Evolutionary conservation across 2,797 vertebrate species (phyloP).

Genomic region (Lemur catta): DNA sequence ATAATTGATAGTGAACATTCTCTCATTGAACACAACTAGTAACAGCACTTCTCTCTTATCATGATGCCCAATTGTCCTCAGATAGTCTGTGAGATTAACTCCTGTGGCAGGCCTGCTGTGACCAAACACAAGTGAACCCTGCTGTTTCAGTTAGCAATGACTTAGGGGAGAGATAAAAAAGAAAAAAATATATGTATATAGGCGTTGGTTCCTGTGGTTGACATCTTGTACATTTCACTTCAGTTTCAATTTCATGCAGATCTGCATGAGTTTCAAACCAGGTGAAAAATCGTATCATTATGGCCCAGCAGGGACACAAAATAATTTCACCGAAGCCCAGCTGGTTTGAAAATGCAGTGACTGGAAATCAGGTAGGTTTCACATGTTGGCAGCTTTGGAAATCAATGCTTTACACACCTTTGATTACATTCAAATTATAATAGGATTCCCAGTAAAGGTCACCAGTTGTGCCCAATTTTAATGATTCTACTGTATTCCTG

Average conservation of each 20-base stretch:
- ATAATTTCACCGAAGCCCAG: conserved; percentile 59
- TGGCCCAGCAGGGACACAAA: conserved; percentile 65
- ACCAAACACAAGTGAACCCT: conserved; percentile 19
- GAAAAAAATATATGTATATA: background rate
- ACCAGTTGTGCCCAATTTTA: background rate
- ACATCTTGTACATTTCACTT: conserved; percentile 48
- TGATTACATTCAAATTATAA: conserved; percentile 62
- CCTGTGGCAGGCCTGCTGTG: background rate
- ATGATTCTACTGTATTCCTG: background rate
- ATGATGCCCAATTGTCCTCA: background rate
- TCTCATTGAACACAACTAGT: background rate
- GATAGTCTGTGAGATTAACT: background rate
- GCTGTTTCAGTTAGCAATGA: conserved; percentile 1
- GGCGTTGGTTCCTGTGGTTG: background rate
- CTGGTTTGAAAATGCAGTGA: conserved; percentile 55
- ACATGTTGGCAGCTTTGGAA: conserved; percentile 46
- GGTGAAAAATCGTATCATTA: conserved; percentile 76
- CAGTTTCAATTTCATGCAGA: conserved; percentile 57
- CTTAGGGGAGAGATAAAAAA: background rate
- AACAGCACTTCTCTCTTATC: background rate
- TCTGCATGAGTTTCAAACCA: conserved; percentile 60
- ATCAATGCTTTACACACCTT: conserved; percentile 60
- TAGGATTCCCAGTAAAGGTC: conserved; percentile 29
- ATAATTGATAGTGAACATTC: background rate
- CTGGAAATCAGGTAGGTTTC: conserved; percentile 24